Base-by-base conservation (phyloP, 2,888 invertebrate species). In the Drosophila fungiperda region DNA sequence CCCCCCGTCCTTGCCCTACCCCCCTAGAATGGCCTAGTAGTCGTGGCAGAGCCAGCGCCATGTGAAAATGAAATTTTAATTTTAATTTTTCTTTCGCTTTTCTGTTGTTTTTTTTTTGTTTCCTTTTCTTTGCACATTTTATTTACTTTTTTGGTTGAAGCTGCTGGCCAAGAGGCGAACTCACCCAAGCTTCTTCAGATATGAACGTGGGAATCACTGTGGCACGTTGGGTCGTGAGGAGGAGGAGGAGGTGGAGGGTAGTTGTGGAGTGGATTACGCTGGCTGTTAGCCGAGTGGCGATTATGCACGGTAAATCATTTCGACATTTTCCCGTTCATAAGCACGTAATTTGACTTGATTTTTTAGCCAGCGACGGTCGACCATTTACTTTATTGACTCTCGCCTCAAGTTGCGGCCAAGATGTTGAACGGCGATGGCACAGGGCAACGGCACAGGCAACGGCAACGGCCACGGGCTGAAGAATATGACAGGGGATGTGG, bases 271-370 rank as follows among this genome's bases (percentile, higher is more conserved):
- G 68, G 60, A 71, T 75, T 75, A 79, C 59, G 57, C 36, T 38
- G 57, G 26, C 64, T 29, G 45, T 53, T 53, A 57, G 57, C 48
- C 69, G 55, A 68, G 67, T 75, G 84, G 78, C 84, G 90, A 90
- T 90, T 90, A 85, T 89, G 83, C 79, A 90, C 91, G 91, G 90
- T 90, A 91, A 91, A 90, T 90, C 90, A 91, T 91, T 91, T 90
- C 81, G 85, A 84, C 87, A 90, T 91, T 90, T 91, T 86, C 82
- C 79, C 83, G 88, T 80, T 88, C 83, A 90, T 91, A 90, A 90
- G 86, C 90, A 90, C 90, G 87, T 90, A 86, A 90, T 91, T 90
- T 87, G 90, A 87, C 90, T 85, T 84, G 83, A 83, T 87, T 83
- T 73, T 64, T 70, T 68, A 52, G 61, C 68, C 57, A 35, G 48